A percentile compares a stretch with the other conserved stretches of the same genome.
Evolutionary conservation across 2,797 vertebrate genomes (phyloP).

Genomic region (Acrossocheilus wenchowensis): DNA sequence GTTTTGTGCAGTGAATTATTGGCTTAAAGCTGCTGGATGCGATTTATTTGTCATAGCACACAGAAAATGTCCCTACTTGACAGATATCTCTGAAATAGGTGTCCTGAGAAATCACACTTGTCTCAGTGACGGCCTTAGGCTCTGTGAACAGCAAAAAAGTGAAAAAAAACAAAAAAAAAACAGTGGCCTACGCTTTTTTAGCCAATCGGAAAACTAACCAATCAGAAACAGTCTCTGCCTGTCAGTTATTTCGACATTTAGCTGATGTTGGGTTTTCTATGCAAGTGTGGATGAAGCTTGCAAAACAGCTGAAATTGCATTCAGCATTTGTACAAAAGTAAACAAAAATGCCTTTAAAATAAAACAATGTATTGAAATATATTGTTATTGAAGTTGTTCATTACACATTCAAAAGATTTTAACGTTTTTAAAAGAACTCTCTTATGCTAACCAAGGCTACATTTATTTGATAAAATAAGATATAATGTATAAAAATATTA

Average conservation of each 20-base stretch:
- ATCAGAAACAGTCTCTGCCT: not conserved
- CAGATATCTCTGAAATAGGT: conserved; percentile 4
- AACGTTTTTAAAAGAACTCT: not conserved
- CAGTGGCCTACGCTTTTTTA: not conserved
- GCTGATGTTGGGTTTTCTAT: not conserved
- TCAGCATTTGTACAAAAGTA: not conserved
- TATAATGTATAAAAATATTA: not conserved
- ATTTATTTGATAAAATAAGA: not conserved
- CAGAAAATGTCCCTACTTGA: conserved; percentile 1
- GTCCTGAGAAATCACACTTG: conserved; percentile 10
- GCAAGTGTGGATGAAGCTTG: not conserved
- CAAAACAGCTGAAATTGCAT: not conserved
- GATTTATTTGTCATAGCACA: conserved; percentile 10
- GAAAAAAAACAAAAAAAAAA: too few relatives aligned
- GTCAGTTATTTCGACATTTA: not conserved
- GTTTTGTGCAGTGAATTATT: conserved; percentile 5
- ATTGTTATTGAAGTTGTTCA: not conserved
- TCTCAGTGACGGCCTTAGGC: not conserved
- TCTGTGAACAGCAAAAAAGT: not conserved
- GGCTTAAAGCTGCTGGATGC: not conserved
- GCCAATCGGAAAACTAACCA: not conserved
- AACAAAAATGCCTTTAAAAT: not conserved
- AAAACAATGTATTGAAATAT: not conserved
- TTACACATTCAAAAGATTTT: not conserved
- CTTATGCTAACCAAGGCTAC: not conserved